Conservation (phyloP, 2,888 invertebrate genomes). For the Habroteleia sp. region DNA sequence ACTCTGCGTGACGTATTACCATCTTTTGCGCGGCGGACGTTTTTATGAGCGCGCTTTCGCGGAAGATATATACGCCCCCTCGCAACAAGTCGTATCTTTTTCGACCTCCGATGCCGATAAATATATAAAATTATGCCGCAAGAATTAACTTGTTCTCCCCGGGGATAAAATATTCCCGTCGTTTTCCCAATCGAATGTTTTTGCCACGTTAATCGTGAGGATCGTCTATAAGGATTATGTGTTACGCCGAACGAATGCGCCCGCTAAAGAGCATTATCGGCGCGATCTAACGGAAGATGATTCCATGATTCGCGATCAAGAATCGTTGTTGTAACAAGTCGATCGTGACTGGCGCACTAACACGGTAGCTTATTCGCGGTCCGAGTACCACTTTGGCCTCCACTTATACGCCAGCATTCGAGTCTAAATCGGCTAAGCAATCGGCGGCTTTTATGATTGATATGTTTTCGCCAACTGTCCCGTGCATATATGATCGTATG, state of each 20-base stretch:
- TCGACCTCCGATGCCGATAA: slow-evolving; percentile 32
- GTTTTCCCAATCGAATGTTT: slow-evolving; percentile 40
- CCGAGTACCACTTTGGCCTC: slow-evolving; percentile 72
- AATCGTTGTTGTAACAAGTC: slow-evolving; percentile 76
- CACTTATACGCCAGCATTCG: slow-evolving; percentile 69
- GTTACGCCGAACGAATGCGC: slow-evolving; percentile 67
- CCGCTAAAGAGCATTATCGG: slow-evolving; percentile 73
- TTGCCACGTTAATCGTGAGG: slow-evolving; percentile 47
- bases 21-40: slow-evolving; percentile 30
- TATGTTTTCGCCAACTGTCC: slow-evolving; percentile 57
- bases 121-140: slow-evolving; percentile 54
- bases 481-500: slow-evolving; percentile 32
- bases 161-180: slow-evolving; percentile 37
- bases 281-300: slow-evolving; percentile 66
- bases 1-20: slow-evolving; percentile 31
- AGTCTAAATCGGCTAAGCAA: slow-evolving; percentile 71
- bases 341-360: slow-evolving; percentile 77
- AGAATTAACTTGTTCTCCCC: slow-evolving; percentile 36
- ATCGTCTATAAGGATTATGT: slow-evolving; percentile 65
- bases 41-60: slow-evolving; percentile 44
- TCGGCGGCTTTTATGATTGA: slow-evolving; percentile 67
- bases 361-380: slow-evolving; percentile 76
- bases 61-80: slow-evolving; percentile 40
- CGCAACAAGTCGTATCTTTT: slow-evolving; percentile 36
- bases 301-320: slow-evolving; percentile 72